Percentiles rank a stretch among this genome's conserved stretches.
Evolutionary conservation across 2,888 invertebrate species (phyloP).

Genomic region (Thecophora atra): DNA sequence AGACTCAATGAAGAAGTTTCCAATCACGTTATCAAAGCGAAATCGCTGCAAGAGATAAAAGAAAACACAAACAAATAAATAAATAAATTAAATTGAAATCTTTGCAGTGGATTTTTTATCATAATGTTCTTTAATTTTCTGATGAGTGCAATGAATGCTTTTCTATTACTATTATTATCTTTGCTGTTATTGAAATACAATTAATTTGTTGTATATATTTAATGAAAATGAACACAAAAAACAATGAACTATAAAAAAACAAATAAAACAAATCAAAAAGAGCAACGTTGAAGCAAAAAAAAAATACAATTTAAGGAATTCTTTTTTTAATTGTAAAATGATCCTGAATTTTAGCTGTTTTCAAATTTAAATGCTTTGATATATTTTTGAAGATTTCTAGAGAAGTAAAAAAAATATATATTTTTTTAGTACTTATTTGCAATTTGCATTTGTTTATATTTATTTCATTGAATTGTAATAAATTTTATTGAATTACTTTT

Average conservation of each 20-base stretch:
- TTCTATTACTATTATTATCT: background rate
- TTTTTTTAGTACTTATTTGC: too few relatives aligned
- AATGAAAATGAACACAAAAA: background rate
- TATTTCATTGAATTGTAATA: too few relatives aligned
- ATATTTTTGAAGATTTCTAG: too few relatives aligned
- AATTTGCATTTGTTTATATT: too few relatives aligned
- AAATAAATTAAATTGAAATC: background rate
- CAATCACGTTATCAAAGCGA: background rate
- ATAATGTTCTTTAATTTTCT: background rate
- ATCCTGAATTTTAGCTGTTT: too few relatives aligned
- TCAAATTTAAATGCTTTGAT: too few relatives aligned
- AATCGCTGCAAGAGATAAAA: background rate
- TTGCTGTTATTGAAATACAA: background rate
- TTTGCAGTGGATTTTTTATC: background rate
- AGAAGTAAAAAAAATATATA: too few relatives aligned
- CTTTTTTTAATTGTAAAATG: too few relatives aligned
- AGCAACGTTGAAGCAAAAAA: too few relatives aligned
- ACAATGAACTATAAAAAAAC: background rate
- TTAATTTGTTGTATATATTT: constrained; percentile 8
- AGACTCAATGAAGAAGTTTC: constrained; percentile 7
- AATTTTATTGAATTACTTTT: too few relatives aligned
- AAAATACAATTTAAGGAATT: too few relatives aligned
- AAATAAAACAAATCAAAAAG: too few relatives aligned
- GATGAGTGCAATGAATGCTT: background rate
- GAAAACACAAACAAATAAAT: background rate